Evolutionary conservation across 2,888 invertebrate species (phyloP).

Genomic region (Nomada lathburiana): DNA sequence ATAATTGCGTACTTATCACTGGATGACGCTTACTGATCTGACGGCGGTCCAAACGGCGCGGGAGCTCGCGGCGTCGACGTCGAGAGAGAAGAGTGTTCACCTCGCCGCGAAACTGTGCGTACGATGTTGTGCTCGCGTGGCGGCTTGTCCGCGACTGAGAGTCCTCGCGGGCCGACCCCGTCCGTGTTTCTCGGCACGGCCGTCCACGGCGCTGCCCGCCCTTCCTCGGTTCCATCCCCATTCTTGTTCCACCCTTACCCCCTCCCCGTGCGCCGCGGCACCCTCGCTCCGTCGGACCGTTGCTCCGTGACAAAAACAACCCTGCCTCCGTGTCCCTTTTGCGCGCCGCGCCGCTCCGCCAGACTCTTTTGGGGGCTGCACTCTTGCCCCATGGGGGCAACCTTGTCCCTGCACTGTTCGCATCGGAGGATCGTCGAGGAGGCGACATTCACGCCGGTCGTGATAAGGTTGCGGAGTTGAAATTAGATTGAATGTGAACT

Average conservation of each 20-base stretch:
- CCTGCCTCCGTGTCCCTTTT: constrained; percentile 31
- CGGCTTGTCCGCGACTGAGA: constrained; percentile 80
- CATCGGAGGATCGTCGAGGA: not conserved
- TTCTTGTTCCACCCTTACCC: constrained; percentile 34
- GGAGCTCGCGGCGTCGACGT: not conserved
- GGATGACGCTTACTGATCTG: not conserved
- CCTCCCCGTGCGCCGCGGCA: constrained; percentile 19
- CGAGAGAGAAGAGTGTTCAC: not conserved
- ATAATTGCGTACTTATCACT: not conserved
- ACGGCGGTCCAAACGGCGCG: not conserved
- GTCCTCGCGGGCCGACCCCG: constrained; percentile 78
- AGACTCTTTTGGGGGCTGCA: constrained; percentile 24
- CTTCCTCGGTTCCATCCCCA: constrained; percentile 66
- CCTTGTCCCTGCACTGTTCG: not conserved
- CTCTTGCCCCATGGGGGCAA: constrained; percentile 13
- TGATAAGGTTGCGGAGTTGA: no score
- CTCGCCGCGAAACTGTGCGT: constrained; percentile 59
- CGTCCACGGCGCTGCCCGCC: constrained; percentile 75
- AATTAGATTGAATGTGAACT: no score
- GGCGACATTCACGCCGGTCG: no score
- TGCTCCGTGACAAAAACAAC: constrained; percentile 68
- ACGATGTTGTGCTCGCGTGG: constrained; percentile 74
- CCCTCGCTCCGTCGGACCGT: constrained; percentile 59
- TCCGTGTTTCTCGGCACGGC: constrained; percentile 77
- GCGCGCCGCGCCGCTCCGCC: constrained; percentile 24